phyloP scores from a whole-genome alignment of 2,888 invertebrate genomes.

The Megastigmus dorsalis region DNA sequence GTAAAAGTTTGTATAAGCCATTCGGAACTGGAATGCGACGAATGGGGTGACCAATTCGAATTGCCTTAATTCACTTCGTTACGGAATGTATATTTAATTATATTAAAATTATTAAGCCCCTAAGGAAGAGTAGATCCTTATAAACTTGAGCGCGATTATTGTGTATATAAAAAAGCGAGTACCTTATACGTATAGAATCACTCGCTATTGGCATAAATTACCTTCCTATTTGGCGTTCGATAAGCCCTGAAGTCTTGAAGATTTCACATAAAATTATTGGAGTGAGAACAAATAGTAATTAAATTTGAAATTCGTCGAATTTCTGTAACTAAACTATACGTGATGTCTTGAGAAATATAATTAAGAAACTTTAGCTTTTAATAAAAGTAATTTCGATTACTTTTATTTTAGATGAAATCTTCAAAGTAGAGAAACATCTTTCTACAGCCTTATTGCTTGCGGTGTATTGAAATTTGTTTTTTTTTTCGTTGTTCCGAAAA shows the following conservation, averaged over 20 bases:
- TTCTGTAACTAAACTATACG: too few relatives aligned
- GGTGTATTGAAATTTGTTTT: conserved; percentile 38
- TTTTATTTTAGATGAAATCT: conserved; percentile 39
- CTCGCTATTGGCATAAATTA: conserved; percentile 29
- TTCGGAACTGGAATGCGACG: conserved; percentile 15
- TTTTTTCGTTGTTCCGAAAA: conserved; percentile 52
- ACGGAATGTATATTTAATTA: conserved; percentile 31
- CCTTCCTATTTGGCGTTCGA: conserved; percentile 32
- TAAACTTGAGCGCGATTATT: conserved; percentile 26
- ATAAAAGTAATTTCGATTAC: not conserved
- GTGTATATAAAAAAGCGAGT: conserved; percentile 43
- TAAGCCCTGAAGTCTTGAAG: conserved; percentile 15
- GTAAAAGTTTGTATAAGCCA: conserved; percentile 27
- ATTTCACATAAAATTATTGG: conserved; percentile 37
- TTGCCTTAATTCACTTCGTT: conserved; percentile 38
- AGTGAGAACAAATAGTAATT: too few relatives aligned
- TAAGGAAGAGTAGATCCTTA: conserved; percentile 31
- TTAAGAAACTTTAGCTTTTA: too few relatives aligned
- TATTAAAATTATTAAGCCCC: conserved; percentile 27
- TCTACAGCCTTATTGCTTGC: conserved; percentile 40
- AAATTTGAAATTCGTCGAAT: too few relatives aligned
- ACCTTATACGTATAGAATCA: conserved; percentile 32
- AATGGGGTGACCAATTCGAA: conserved; percentile 12
- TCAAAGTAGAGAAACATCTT: conserved; percentile 23
- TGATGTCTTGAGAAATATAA: too few relatives aligned